A percentile compares a stretch with the other conserved stretches of the same genome.
Evolutionary conservation across 2,113 vertebrate species (phyloP).

Genomic region (Atrichornis clamosus): DNA sequence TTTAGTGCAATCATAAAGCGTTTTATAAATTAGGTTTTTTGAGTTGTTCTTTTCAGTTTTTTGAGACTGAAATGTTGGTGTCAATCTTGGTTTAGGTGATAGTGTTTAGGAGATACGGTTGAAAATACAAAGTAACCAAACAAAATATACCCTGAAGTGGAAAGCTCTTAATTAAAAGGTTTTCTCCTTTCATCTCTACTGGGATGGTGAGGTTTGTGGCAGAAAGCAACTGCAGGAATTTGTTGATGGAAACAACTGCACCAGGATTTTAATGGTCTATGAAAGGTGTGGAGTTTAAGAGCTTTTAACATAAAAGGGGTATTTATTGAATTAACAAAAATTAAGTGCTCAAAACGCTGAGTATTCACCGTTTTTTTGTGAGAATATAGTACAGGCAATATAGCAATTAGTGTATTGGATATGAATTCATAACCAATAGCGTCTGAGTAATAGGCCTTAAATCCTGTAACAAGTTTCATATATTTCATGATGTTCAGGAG

Average conservation of each 20-base stretch:
- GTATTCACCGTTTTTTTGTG: neutral
- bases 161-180: neutral
- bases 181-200: neutral
- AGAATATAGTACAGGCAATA: neutral
- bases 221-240: neutral
- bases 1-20: neutral
- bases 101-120: neutral
- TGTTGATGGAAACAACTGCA: neutral
- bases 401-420: neutral
- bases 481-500: neutral
- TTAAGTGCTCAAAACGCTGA: neutral
- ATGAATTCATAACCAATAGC: neutral
- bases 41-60: neutral
- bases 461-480: rapidly evolving
- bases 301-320: neutral
- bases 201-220: neutral
- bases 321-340: neutral
- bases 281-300: neutral
- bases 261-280: neutral
- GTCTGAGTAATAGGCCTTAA: neutral
- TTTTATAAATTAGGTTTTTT: neutral
- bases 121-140: neutral
- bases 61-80: rapidly evolving
- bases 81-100: neutral
- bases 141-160: neutral